Conservation (phyloP, 2,797 vertebrate species). For the Liparis tanakae region DNA sequence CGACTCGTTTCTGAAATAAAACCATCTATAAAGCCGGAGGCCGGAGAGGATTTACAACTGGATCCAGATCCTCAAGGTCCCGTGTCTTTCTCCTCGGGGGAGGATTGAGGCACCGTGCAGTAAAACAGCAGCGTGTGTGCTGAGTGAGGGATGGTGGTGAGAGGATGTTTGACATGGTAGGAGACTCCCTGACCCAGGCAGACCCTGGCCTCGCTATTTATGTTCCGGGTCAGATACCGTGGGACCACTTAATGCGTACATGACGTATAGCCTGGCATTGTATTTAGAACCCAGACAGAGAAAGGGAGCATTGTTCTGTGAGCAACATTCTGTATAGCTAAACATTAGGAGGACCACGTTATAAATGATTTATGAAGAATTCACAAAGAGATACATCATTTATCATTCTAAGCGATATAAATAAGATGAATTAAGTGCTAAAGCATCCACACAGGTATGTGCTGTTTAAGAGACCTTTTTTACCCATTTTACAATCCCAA, state of each 20-base stretch:
- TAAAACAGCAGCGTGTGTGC: slow-evolving; percentile 40
- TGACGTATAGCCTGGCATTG: slow-evolving; percentile 48
- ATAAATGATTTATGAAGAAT: slow-evolving; percentile 19
- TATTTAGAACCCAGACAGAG: slow-evolving; percentile 19
- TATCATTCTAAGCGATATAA: slow-evolving; percentile 1
- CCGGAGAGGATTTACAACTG: slow-evolving; percentile 41
- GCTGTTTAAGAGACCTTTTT: not conserved
- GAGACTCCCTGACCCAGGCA: slow-evolving; percentile 48
- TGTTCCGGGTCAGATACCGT: slow-evolving; percentile 53
- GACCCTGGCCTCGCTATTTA: slow-evolving; percentile 54
- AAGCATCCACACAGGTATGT: not conserved
- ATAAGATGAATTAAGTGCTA: slow-evolving; percentile 4
- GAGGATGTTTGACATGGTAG: slow-evolving; percentile 56
- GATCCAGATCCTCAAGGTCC: slow-evolving; percentile 26
- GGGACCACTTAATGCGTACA: slow-evolving; percentile 31
- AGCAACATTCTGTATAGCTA: slow-evolving; percentile 20
- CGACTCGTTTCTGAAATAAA: slow-evolving; percentile 20
- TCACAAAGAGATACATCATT: not conserved
- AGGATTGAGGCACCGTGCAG: slow-evolving; percentile 42
- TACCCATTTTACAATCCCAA: not conserved
- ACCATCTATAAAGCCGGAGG: slow-evolving; percentile 35
- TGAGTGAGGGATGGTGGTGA: slow-evolving; percentile 48
- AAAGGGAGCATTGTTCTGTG: slow-evolving; percentile 37
- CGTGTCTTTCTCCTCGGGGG: slow-evolving; percentile 28
- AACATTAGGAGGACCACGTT: slow-evolving; percentile 2